phyloP scores from a whole-genome alignment of 2,113 vertebrate species.

The Ammodytes marinus region DNA sequence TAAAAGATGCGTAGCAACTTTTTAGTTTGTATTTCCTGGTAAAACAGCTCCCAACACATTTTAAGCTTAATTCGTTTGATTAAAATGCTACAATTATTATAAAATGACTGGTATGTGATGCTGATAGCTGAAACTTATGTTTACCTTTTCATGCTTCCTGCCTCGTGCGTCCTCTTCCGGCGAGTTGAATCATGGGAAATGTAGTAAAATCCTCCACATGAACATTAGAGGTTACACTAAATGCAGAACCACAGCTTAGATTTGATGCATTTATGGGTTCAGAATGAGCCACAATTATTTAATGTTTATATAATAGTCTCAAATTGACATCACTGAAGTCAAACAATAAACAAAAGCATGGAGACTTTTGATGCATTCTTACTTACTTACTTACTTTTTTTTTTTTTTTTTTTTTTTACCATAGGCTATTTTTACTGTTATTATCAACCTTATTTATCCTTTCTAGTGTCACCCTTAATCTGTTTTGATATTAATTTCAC shows the following conservation, averaged over 20 bases:
- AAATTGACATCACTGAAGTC: no score
- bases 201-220: constrained; percentile 54
- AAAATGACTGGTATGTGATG: accelerated
- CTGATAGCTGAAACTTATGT: constrained; percentile 23
- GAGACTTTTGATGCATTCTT: no score
- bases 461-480: no score
- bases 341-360: no score
- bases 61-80: accelerated
- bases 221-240: background rate
- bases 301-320: no score
- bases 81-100: background rate
- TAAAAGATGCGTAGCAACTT: background rate
- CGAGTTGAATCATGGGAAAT: constrained; percentile 74
- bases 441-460: no score
- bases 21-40: background rate
- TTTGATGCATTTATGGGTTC: accelerated
- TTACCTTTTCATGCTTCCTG: constrained; percentile 81
- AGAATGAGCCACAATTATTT: background rate
- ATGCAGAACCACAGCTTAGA: accelerated
- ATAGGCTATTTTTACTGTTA: no score
- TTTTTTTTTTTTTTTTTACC: no score
- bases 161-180: constrained; percentile 12
- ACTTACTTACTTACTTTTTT: no score
- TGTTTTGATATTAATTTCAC: no score
- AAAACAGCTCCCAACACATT: accelerated